Evolutionary conservation across 2,113 vertebrate genomes (phyloP), one percentile per base, ranked within the genome.

Genomic region (Apteryx owenii): DNA sequence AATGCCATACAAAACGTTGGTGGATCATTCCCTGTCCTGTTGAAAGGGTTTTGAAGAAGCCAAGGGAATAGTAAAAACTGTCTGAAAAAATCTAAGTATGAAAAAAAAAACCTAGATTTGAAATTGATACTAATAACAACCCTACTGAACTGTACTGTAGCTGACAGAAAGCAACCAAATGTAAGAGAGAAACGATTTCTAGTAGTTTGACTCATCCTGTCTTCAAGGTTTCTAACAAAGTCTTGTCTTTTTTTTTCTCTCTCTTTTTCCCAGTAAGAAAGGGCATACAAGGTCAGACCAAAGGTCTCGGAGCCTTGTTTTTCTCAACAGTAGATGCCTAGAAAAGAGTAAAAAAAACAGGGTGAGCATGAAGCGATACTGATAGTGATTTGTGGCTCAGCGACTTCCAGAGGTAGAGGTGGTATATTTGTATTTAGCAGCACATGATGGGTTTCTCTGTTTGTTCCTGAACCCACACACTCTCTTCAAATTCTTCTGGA

Each of bases 401-500:
- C 33, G 53, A 25, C 15, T 75, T 66, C 33, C 15, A 12, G 40
- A n/a, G 42, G 15, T 56, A 56, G 23, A 78, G 22, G 23, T 3
- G 1, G 0, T 25, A 5, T 11, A 9, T 53, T 44, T 62, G 12
- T 62, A 2, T 70, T 88, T 61, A 26, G 3, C 12, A 44, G 13
- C 10, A 5, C 1, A 2, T 17, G 5, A 2, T 36, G 40, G 18
- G 40, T 36, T 81, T 75, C n/a, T 77, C 8, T 64, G 1, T 42
- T 51, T 17, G 17, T 23, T 81, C 23, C 50, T 62, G 44, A 77
- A n/a, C 40, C 10, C 16, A 3, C 3, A 56, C 31, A 0, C 5
- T 65, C 62, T 31, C 9, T 33, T 18, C 0, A 0, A 68, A 20
- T 17, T 82, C 7, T 36, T 85, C 26, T 18, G 6, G 20, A 54